A percentile compares a stretch with the other conserved stretches of the same genome.
Conservation (phyloP, 2,797 vertebrate genomes). For the Microchirus variegatus region DNA sequence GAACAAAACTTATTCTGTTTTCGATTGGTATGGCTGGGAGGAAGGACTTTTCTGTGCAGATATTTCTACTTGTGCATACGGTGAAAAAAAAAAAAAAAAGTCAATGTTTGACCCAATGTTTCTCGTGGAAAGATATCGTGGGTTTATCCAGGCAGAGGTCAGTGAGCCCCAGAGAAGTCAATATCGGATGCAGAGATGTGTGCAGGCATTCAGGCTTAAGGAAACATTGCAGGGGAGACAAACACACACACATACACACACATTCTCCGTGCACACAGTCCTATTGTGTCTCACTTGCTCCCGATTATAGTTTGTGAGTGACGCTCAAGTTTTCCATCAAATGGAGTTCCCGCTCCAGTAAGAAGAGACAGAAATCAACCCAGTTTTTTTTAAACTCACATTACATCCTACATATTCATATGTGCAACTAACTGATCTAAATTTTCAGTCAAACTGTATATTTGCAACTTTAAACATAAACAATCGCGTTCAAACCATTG, state of each 20-base stretch:
- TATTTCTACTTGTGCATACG: constrained; percentile 41
- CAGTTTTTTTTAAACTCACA: too few relatives aligned
- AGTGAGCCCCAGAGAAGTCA: constrained; percentile 61
- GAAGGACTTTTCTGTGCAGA: constrained; percentile 35
- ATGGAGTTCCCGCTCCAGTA: too few relatives aligned
- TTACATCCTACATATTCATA: too few relatives aligned
- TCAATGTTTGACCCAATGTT: constrained; percentile 65
- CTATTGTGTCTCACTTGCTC: background rate
- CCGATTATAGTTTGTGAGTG: background rate
- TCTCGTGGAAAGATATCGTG: constrained; percentile 43
- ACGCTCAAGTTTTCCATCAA: too few relatives aligned
- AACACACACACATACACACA: constrained; percentile 1
- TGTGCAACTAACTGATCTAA: too few relatives aligned
- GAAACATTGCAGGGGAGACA: constrained; percentile 38
- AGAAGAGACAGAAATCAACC: too few relatives aligned
- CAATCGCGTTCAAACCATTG: too few relatives aligned
- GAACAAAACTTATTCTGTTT: constrained; percentile 72
- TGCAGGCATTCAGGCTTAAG: constrained; percentile 51
- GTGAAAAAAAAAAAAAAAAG: background rate
- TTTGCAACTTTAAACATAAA: too few relatives aligned
- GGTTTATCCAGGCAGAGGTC: constrained; percentile 63
- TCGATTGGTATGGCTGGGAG: constrained; percentile 45
- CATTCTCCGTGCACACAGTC: too few relatives aligned
- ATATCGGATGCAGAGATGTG: constrained; percentile 55
- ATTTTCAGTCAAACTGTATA: too few relatives aligned